Percentiles rank a stretch among this genome's conserved stretches.
Evolutionary conservation across 2,797 vertebrate genomes (phyloP).

Genomic region (Philypnodon macrostomus): DNA sequence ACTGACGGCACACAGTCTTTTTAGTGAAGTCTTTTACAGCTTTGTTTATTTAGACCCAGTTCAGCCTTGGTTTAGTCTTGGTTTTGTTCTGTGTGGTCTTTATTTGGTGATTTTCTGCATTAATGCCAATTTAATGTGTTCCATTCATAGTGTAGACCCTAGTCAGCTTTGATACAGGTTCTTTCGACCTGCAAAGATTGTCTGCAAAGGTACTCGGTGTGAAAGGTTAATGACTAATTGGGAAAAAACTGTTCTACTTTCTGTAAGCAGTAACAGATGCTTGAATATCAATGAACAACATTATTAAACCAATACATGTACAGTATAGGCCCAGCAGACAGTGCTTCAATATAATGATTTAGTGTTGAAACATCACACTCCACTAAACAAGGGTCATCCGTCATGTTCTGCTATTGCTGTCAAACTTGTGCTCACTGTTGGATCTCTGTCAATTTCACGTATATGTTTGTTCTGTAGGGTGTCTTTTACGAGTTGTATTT

Average conservation of each 20-base stretch:
- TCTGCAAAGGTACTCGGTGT: no score
- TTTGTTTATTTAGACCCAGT: no score
- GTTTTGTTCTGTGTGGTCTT: no score
- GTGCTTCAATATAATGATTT: conserved; percentile 4
- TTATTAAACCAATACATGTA: conserved; percentile 1
- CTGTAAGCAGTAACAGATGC: conserved; percentile 22
- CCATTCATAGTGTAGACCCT: no score
- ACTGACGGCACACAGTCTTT: no score
- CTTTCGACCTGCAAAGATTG: no score
- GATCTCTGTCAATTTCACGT: conserved; percentile 19
- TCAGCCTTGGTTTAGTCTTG: no score
- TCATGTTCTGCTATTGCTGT: conserved; percentile 11
- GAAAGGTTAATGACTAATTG: no score
- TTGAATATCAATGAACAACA: conserved; percentile 15
- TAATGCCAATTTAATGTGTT: no score
- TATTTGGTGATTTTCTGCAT: no score
- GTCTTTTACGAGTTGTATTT: conserved; percentile 7
- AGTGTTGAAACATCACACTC: conserved; percentile 2
- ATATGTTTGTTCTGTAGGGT: not conserved
- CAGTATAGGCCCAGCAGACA: not conserved
- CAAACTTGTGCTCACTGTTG: conserved; percentile 26
- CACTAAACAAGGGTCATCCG: conserved; percentile 6
- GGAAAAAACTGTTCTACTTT: conserved; percentile 16
- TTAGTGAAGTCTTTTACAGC: no score
- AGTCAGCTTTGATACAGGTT: no score